Percentiles rank a stretch among this genome's conserved stretches.
phyloP scores from a whole-genome alignment of 2,797 vertebrate genomes.

The Xenops minutus region DNA sequence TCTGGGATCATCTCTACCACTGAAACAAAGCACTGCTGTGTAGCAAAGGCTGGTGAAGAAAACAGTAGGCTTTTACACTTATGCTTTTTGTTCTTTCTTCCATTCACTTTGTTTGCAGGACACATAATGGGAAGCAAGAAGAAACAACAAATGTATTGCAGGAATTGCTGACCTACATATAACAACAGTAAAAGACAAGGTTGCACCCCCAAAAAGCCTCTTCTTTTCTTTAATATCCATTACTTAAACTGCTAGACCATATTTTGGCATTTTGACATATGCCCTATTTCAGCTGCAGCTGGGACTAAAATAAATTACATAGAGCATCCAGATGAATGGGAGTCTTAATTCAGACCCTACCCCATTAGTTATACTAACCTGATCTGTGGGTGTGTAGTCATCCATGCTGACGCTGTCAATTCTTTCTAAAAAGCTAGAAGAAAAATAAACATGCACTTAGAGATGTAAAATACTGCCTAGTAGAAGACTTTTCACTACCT shows the following conservation, averaged over 20 bases:
- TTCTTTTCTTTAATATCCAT: background rate
- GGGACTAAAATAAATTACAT: background rate
- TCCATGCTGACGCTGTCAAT: conserved; percentile 96
- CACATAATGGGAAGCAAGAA: background rate
- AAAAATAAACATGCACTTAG: conserved; percentile 40
- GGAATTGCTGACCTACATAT: accelerated
- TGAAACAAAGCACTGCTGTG: background rate
- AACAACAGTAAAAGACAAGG: background rate
- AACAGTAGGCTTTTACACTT: background rate
- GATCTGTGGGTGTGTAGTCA: conserved; percentile 98
- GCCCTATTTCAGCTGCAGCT: background rate
- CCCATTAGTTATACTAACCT: conserved; percentile 78
- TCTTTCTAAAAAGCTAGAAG: conserved; percentile 94
- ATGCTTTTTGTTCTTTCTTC: background rate
- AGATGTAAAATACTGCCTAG: background rate
- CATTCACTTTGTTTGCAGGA: background rate
- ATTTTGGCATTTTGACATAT: background rate
- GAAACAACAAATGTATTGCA: background rate
- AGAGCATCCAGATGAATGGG: background rate
- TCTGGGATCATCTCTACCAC: background rate
- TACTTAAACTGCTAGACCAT: background rate
- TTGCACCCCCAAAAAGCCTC: background rate
- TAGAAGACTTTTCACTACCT: background rate
- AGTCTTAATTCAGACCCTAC: background rate
- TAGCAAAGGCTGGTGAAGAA: background rate